Evolutionary conservation across 2,113 vertebrate genomes (phyloP).

Genomic region (Nestor notabilis): DNA sequence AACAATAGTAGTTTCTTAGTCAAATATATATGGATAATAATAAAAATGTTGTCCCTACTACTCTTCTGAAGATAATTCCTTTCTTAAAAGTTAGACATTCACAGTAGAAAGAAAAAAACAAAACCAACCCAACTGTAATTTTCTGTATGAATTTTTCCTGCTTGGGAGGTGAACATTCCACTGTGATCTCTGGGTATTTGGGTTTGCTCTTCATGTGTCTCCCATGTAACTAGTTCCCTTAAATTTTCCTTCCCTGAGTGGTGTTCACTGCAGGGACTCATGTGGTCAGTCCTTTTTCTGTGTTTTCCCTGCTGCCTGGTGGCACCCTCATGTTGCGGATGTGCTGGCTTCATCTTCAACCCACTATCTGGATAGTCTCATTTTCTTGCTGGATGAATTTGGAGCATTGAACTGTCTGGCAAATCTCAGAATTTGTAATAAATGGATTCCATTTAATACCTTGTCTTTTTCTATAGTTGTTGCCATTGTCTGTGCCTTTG

Average conservation of each 20-base stretch:
- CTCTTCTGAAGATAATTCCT: neutral
- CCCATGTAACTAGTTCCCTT: neutral
- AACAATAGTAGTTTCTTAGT: slow-evolving; percentile 40
- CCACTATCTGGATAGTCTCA: neutral
- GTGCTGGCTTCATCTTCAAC: neutral
- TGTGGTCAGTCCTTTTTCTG: neutral
- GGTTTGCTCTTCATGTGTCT: neutral
- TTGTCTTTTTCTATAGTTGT: neutral
- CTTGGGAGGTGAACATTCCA: neutral
- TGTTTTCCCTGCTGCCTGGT: neutral
- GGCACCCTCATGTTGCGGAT: neutral
- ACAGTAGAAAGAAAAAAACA: neutral
- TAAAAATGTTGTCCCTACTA: neutral
- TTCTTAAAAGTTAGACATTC: neutral
- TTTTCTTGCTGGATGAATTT: neutral
- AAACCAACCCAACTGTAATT: neutral
- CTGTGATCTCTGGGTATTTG: neutral
- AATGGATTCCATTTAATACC: slow-evolving; percentile 1
- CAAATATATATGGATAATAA: neutral
- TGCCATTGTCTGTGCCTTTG: neutral
- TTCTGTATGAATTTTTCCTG: neutral
- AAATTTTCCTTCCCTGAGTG: neutral
- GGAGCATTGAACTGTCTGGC: neutral
- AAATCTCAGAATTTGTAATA: neutral
- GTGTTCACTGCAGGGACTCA: neutral